Evolutionary conservation across 2,113 vertebrate species (phyloP), one percentile per base, ranked within the genome.

Genomic region (Acanthochromis polyacanthus): DNA sequence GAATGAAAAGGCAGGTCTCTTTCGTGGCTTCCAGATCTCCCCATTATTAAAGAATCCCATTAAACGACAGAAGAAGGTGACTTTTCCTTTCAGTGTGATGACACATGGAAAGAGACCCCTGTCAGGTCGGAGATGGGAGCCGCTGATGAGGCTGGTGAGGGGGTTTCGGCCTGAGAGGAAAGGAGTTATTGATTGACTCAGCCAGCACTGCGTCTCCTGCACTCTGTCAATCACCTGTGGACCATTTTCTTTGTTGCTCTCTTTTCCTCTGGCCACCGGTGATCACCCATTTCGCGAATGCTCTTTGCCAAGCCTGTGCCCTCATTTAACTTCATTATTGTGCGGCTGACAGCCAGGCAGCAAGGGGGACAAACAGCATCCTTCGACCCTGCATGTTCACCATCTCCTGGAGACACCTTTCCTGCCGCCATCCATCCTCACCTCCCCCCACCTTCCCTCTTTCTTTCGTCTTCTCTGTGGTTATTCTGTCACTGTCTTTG

Each of bases 321-420:
- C 89, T 93, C 90, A 94, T 94, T 95, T 94, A 93, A 90, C 90
- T 92, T 94, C 89, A 93, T 94, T 94, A 93, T 71, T 28, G 76
- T 23, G 0, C 57, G 50, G 71, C 88, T 93, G 93, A 93, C 92
- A 93, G 90, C 75, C 83, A 68, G 66, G 46, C 58, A 59, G 66
- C 87, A 30, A 68, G 77, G 84, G 81, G 85, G 72, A 81, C 84
- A 75, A 88, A 87, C 75, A 64, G 81, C 66, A 81, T 86, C 81
- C 84, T 87, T 72, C 66, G 77, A 87, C 85, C 84, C 88, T 65
- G 58, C 84, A 52, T 83, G 77, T 81, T 86, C 46, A 0, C 78
- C 69, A 51, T 89, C 83, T 81, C 85, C 85, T 83, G 80, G 69
- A 89, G 78, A 82, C 75, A 71, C 78, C 78, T 81, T 77, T 67